Base-by-base conservation (phyloP, 2,797 vertebrate species). In the Euthynnus affinis region DNA sequence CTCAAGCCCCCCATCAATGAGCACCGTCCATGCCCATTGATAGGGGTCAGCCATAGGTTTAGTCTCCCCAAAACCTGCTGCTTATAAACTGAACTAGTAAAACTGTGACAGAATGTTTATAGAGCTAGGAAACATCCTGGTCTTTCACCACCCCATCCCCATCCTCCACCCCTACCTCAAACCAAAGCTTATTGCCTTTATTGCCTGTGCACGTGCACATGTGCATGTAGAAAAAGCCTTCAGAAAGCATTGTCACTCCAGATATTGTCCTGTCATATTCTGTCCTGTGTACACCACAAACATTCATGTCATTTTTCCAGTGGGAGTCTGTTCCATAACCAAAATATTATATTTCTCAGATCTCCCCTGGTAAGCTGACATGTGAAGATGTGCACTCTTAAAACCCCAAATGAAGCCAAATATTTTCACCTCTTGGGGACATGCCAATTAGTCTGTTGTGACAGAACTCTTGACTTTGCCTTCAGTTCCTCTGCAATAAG, bases 181-280 rank as follows among this genome's bases (percentile, higher is more conserved):
- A 91, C 93, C 90, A 94, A 95, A 94, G 89, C 71, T 49, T 78
- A 71, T 88, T 83, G 84, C 88, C 89, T 87, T 92, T 89, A 89
- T 82, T 84, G 77, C 88, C 84, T 90, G 77, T 89, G 77, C 60
- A 59, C 46, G 29, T 77, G 69, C 79, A 71, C 69, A 74, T 68
- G 70, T 87, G 67, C 75, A 70, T 63, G 59, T 78, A 73, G 74
- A 84, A 83, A 80, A 85, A 89, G 89, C 88, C 89, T 90, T 94
- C 74, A 71, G 46, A 89, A 57, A 86, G 58, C 46, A 48, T 64
- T 57, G 67, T 60, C 61, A 52, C 72, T 32, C 22, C 72, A 62
- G 71, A 82, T 66, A 12, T 58, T 29, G 32, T 40, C 57, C 52
- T 37, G 65, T 80, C 65, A 61, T 51, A 27, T 51, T 74, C 9